Percentiles rank a stretch among this genome's conserved stretches.
Conservation (phyloP, 2,888 invertebrate genomes). For the Xanthostigma xanthostigma region DNA sequence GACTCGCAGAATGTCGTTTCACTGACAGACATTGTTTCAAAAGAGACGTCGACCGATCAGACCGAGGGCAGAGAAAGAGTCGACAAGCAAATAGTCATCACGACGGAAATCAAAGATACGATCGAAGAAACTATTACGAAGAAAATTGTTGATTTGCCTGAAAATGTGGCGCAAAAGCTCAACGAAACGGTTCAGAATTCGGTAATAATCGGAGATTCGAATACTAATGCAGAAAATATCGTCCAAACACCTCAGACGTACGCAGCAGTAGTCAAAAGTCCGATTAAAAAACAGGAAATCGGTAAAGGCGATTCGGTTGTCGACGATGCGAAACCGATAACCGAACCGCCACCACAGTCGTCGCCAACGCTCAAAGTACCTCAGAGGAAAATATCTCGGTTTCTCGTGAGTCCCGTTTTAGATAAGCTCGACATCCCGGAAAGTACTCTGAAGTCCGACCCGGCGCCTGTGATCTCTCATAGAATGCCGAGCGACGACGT, state of each 20-base stretch:
- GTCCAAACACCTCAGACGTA: background rate
- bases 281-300: constrained; percentile 1
- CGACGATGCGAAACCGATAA: constrained; percentile 1
- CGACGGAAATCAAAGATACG: no score
- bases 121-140: no score
- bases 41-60: no score
- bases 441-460: constrained; percentile 14
- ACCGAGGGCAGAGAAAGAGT: no score
- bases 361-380: constrained; percentile 24
- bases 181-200: background rate
- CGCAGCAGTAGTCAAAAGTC: constrained; percentile 6
- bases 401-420: constrained; percentile 67
- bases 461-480: background rate
- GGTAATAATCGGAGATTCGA: no score
- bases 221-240: no score
- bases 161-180: background rate
- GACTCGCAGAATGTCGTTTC: no score
- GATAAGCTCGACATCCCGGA: constrained; percentile 34
- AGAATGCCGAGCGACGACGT: background rate
- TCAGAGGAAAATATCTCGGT: constrained; percentile 62
- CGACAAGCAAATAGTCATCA: no score
- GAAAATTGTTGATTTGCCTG: no score
- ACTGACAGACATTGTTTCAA: no score
- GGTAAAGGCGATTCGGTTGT: constrained; percentile 5
- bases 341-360: constrained; percentile 5